Base-by-base conservation (phyloP, 2,113 vertebrate genomes). In the Numida meleagris region DNA sequence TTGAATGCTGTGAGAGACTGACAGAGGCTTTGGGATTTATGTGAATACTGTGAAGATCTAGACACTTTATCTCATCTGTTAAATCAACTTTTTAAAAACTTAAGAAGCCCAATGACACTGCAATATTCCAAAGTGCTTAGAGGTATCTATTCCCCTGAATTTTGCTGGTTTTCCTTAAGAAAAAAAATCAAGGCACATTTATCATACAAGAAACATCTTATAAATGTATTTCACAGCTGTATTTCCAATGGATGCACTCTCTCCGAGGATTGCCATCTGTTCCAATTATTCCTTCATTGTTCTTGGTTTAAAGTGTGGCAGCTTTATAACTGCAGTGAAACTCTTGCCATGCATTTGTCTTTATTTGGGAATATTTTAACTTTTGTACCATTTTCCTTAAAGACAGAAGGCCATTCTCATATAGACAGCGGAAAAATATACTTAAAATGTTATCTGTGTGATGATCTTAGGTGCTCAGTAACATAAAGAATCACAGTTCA, bases 251-350 rank as follows among this genome's bases (percentile, higher is more conserved):
- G 93, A 95, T 90, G 66, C 81, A 74, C 67, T 95, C 36, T 89
- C 55, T 96, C 72, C 86, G 90, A 96, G 86, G 61, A 50, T 62
- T 95, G 68, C 96, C 97, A 97, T 97, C 97, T 97, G 97, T 95
- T 97, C 83, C 95, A 97, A 96, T 97, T 96, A 97, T 82, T 93
- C 85, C 79, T 94, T 95, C 96, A 93, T 93, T 96, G 97, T 97
- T 97, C 94, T 90, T 86, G 63, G 84, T 96, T 96, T 96, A 91
- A 95, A 96, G 50, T 43, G 74, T 87, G 91, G 92, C 95, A 96
- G 93, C 88, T 97, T 97, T 96, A 94, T 93, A 92, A 93, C 87
- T 31, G 25, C 87, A 82, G n/a, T 85, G 90, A 97, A 97, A 94
- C 74, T 96, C 74, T 84, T 90, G 65, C 72, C 33, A 2, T 76